A percentile compares a stretch with the other conserved stretches of the same genome.
phyloP scores from a whole-genome alignment of 2,797 vertebrate genomes.

The Neomorphus geoffroyi region DNA sequence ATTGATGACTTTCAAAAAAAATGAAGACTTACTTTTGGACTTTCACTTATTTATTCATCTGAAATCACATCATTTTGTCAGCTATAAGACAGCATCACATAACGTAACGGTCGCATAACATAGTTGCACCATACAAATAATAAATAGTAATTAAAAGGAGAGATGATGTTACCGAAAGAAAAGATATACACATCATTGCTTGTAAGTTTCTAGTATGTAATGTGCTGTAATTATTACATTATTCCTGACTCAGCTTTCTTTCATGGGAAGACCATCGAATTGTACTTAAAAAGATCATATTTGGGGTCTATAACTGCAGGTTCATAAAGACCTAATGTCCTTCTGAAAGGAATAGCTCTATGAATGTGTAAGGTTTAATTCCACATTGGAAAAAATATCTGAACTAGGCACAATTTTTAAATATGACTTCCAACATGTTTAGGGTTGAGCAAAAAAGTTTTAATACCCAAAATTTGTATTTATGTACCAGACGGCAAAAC shows the following conservation, averaged over 20 bases:
- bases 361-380: neutral
- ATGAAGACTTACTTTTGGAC: neutral
- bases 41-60: neutral
- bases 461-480: neutral
- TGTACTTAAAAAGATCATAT: neutral
- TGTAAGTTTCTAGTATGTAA: neutral
- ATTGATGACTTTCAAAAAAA: neutral
- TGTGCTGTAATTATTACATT: neutral
- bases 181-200: neutral
- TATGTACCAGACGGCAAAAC: conserved; percentile 20
- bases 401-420: neutral
- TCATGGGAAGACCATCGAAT: neutral
- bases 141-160: neutral
- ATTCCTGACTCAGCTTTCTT: neutral
- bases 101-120: rapidly evolving
- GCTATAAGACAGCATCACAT: neutral
- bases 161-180: neutral
- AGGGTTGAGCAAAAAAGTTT: neutral
- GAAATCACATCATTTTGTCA: neutral
- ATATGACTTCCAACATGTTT: neutral
- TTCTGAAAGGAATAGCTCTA: neutral
- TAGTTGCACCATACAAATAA: neutral
- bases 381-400: neutral
- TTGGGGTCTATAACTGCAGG: neutral
- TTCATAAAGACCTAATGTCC: neutral